Percentiles rank a stretch among this genome's conserved stretches.
Evolutionary conservation across 2,888 invertebrate genomes (phyloP).

Genomic region (Trissoscelio sp.): DNA sequence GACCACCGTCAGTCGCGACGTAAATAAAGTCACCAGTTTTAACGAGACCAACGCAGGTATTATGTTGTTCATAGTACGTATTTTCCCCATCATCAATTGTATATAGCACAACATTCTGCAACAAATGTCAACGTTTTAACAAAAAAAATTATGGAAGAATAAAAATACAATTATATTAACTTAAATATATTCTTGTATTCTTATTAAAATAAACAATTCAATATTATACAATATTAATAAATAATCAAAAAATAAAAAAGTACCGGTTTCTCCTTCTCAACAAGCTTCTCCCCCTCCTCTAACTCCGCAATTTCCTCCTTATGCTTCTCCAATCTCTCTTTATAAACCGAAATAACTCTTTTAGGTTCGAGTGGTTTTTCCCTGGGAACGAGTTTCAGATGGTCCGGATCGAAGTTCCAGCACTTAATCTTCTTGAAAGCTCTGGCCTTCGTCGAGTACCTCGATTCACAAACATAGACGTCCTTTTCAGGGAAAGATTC

Average conservation of each 20-base stretch:
- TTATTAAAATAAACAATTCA: too few relatives aligned
- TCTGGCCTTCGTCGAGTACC: constrained; percentile 93
- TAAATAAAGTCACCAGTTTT: constrained; percentile 98
- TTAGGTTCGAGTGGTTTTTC: constrained; percentile 92
- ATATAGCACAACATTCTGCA: constrained; percentile 91
- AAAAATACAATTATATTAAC: not conserved
- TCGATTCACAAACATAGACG: constrained; percentile 98
- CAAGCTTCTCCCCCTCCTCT: constrained; percentile 91
- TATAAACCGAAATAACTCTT: constrained; percentile 96
- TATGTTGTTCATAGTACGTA: constrained; percentile 96
- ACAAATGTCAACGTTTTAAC: constrained; percentile 12
- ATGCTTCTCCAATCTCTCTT: constrained; percentile 94
- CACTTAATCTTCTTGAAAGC: constrained; percentile 97
- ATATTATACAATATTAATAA: too few relatives aligned
- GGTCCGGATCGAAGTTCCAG: constrained; percentile 88
- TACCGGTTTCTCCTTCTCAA: constrained; percentile 94
- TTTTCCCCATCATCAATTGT: constrained; percentile 90
- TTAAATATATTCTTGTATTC: too few relatives aligned
- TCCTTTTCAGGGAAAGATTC: constrained; percentile 95
- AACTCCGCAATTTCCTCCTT: constrained; percentile 94
- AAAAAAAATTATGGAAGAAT: not conserved
- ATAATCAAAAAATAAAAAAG: constrained; percentile 51
- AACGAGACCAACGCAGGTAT: constrained; percentile 92
- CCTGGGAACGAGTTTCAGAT: constrained; percentile 87
- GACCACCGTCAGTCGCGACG: constrained; percentile 94